These are phyloP conservation scores for Ammodytes marinus DNA, from an alignment of 2,113 vertebrate species.

Conservation along the genomic window DNA sequence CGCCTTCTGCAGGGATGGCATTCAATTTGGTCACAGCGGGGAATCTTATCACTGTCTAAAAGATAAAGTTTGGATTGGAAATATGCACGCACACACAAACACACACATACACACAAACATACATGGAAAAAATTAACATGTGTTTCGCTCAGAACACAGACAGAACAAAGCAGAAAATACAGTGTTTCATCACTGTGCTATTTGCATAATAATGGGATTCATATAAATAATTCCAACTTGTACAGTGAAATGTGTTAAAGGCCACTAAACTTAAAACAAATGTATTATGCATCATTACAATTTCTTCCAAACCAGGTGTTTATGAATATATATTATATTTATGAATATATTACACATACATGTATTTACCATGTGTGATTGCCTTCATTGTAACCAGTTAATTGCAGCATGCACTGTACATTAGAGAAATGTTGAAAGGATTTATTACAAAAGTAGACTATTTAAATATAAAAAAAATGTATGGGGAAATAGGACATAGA, in stretches of 20 bases:
- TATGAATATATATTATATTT: neutral
- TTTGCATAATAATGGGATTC: conserved; percentile 25
- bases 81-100: neutral
- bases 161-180: conserved; percentile 9
- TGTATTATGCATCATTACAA: neutral
- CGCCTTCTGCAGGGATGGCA: conserved; percentile 67
- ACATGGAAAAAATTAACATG: conserved; percentile 12
- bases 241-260: conserved; percentile 6
- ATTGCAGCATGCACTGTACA: neutral
- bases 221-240: conserved; percentile 5
- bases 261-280: neutral
- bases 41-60: conserved; percentile 58
- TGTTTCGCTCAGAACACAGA: conserved; percentile 32
- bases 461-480: neutral
- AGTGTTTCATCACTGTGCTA: neutral
- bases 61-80: conserved; percentile 50
- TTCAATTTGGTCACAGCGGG: conserved; percentile 78
- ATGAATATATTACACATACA: neutral
- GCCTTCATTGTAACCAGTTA: neutral
- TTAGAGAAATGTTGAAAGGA: neutral
- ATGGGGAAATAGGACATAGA: neutral
- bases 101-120: neutral
- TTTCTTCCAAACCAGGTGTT: neutral
- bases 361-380: neutral
- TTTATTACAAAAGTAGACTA: too few relatives aligned